Evolutionary conservation across 2,888 invertebrate genomes (phyloP).

Genomic region (Choristoneura rosaceana): DNA sequence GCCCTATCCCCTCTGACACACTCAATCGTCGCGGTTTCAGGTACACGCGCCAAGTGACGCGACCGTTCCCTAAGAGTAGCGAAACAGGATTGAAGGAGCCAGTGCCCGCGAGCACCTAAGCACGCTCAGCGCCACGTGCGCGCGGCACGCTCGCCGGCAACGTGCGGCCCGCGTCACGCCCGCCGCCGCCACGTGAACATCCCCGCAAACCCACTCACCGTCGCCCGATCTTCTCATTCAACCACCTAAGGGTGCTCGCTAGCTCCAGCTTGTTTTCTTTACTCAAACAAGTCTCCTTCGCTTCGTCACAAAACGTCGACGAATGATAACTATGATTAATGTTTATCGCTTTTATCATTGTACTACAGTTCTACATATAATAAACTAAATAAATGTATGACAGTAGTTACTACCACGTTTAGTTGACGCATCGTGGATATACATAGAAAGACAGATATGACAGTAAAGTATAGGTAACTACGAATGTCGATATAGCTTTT

Average conservation of each 20-base stretch:
- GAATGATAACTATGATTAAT: background rate
- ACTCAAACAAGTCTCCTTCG: background rate
- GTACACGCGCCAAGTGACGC: constrained; percentile 57
- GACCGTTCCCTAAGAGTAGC: constrained; percentile 73
- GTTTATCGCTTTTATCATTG: background rate
- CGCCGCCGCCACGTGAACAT: constrained; percentile 40
- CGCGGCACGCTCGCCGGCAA: constrained; percentile 62
- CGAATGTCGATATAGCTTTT: too few species aligned
- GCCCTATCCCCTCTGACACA: constrained; percentile 60
- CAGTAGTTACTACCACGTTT: too few species aligned
- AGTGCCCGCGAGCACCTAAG: constrained; percentile 56
- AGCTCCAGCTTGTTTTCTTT: background rate
- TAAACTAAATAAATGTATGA: background rate
- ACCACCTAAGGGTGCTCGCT: background rate
- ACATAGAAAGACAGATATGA: too few species aligned
- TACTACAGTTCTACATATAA: background rate
- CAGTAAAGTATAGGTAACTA: too few species aligned
- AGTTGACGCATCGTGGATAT: too few species aligned
- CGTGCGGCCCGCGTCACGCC: constrained; percentile 54
- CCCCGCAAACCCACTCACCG: constrained; percentile 4
- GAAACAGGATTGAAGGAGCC: constrained; percentile 75
- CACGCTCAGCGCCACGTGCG: constrained; percentile 65
- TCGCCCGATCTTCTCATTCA: background rate
- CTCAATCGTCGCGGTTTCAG: constrained; percentile 62
- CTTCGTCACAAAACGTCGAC: background rate